phyloP scores from a whole-genome alignment of 2,797 vertebrate genomes.

The Erethizon dorsatum region DNA sequence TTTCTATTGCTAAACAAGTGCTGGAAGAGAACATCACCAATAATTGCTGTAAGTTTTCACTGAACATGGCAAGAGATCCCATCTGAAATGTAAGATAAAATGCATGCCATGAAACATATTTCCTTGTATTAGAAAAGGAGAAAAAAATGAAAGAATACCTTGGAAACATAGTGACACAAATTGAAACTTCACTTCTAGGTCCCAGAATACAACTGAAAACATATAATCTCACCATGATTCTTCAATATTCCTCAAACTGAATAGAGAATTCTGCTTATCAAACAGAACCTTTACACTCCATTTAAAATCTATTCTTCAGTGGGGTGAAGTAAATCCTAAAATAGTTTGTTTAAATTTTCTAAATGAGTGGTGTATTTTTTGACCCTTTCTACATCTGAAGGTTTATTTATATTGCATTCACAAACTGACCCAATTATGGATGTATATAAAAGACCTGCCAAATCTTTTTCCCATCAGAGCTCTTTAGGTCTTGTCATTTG shows the following conservation, averaged over 20 bases:
- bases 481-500: slow-evolving; percentile 44
- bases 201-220: slow-evolving; percentile 47
- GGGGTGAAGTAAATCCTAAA: slow-evolving; percentile 20
- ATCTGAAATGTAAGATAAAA: slow-evolving; percentile 57
- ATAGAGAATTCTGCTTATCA: neutral
- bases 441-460: slow-evolving; percentile 11
- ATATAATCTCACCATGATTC: neutral
- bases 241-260: neutral
- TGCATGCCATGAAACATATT: neutral
- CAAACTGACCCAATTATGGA: neutral
- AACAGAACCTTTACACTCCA: neutral
- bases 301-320: neutral
- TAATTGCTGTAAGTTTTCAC: slow-evolving; percentile 32
- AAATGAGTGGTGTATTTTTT: neutral
- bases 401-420: slow-evolving; percentile 38
- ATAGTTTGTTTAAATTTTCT: slow-evolving; percentile 53
- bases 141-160: neutral
- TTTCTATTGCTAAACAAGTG: slow-evolving; percentile 41
- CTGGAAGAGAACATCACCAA: neutral
- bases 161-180: neutral
- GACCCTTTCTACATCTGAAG: slow-evolving; percentile 3
- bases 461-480: neutral
- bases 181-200: neutral
- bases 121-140: neutral
- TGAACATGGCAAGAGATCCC: slow-evolving; percentile 33